Conservation (phyloP, 2,888 invertebrate species). For the Sinelater perroti region DNA sequence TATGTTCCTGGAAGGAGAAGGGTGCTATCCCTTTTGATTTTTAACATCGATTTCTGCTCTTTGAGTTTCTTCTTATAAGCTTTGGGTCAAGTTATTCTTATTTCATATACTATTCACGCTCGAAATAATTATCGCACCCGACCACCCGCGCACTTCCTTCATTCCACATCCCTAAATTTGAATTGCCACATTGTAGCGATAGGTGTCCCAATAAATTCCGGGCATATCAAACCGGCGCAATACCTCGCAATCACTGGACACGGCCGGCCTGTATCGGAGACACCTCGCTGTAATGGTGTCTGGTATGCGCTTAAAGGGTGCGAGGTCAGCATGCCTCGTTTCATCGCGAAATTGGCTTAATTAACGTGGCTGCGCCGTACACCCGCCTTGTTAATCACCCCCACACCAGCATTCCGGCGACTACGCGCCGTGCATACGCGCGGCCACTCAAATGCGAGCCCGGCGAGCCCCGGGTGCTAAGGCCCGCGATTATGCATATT, state of each 20-base stretch:
- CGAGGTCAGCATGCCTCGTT: constrained; percentile 42
- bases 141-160: not conserved
- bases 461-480: not conserved
- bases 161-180: not conserved
- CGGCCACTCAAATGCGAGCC: constrained; percentile 13
- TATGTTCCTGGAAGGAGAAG: too few species aligned
- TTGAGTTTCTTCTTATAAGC: too few species aligned
- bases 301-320: constrained; percentile 34
- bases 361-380: constrained; percentile 38
- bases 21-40: too few species aligned
- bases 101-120: too few species aligned
- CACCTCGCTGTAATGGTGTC: constrained; percentile 19
- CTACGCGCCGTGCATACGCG: constrained; percentile 6
- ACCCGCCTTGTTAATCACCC: constrained; percentile 32
- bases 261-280: constrained; percentile 11
- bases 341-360: constrained; percentile 44
- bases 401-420: constrained; percentile 20
- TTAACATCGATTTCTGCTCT: too few species aligned
- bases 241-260: constrained; percentile 19
- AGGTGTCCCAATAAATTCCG: constrained; percentile 4
- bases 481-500: constrained; percentile 11
- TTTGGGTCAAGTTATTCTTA: too few species aligned
- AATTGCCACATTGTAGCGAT: too few species aligned
- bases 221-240: constrained; percentile 4
- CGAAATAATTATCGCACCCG: too few species aligned